Evolutionary conservation across 1,140 invertebrate species (phyloP), one percentile per base, ranked within the genome.

Genomic region (Cydia pomonella): DNA sequence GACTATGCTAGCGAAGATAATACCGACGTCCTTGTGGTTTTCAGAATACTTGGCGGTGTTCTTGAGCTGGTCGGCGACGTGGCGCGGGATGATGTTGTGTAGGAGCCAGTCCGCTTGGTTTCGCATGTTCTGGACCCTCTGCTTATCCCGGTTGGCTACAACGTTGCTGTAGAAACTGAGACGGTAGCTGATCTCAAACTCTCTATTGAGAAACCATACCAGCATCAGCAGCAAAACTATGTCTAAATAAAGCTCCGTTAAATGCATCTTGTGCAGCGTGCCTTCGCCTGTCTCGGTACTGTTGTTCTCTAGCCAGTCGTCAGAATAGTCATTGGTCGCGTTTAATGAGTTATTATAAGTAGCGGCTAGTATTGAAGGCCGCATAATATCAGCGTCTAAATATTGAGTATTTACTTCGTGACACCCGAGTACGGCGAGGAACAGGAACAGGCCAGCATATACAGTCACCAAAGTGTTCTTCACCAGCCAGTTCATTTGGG

Each of bases 71-170:
- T 99, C 98, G 0, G 97, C 97, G 6, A 99, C 97, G 83, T 99
- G 98, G 73, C 97, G 95, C 0, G 98, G 98, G 85, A 99, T 99
- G 47, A 99, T 99, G 85, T 99, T 99, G 83, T 99, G 97, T 0
- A 99, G 94, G 74, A 99, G 93, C 97, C 97, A 98, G 85, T 99
- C 98, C 1, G 98, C 98, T 91, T 99, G 98, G 84, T 99, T 97
- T 84, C 98, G 97, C 95, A 98, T 96, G 63, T 94, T 96, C 88
- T 97, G 96, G 0, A 98, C 97, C 21, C 95, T 94, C 21, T 95
- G 95, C 84, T 97, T 97, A 80, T 98, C 97, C 29, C 96, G 94
- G 29, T 97, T 96, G 2, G 98, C 98, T 5, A 98, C 96, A 0
- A 96, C 95, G 86, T 98, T 98, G 10, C 98, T 97, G 83, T 98